phyloP scores from a whole-genome alignment of 2,797 vertebrate species.

The Xiphophorus birchmanni region DNA sequence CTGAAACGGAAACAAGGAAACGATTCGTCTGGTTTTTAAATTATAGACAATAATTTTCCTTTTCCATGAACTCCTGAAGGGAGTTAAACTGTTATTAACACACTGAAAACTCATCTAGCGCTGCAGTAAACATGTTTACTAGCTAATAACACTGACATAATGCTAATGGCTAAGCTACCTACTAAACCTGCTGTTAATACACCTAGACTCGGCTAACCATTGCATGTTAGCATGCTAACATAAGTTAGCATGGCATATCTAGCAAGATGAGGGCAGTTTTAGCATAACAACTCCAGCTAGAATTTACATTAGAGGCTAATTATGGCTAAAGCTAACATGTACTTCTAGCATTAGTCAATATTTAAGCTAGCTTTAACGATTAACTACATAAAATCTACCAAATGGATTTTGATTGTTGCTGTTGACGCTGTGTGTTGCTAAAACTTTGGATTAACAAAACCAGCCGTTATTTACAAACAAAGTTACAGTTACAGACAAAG shows the following conservation, averaged over 20 bases:
- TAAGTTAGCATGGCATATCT: not conserved
- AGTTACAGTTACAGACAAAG: too few species aligned
- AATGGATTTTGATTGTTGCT: too few species aligned
- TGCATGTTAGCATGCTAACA: not conserved
- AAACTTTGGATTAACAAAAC: too few species aligned
- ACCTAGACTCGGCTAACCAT: not conserved
- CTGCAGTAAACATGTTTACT: not conserved
- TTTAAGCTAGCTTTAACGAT: too few species aligned
- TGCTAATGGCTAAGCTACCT: not conserved
- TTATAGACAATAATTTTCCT: not conserved
- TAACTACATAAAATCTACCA: too few species aligned
- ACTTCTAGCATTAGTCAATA: not conserved
- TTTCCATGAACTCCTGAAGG: not conserved
- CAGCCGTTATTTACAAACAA: too few species aligned
- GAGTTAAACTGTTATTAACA: not conserved
- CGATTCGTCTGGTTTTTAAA: not conserved
- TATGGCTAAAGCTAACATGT: not conserved
- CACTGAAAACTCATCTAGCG: not conserved
- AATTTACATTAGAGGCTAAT: not conserved
- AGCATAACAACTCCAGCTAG: not conserved
- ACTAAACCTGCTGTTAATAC: not conserved
- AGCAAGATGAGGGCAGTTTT: not conserved
- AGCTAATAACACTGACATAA: not conserved
- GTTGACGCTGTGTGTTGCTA: too few species aligned
- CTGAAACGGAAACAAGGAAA: constrained; percentile 70